Conservation (phyloP, 2,113 vertebrate genomes). For the Pseudorhombus dupliciocellatus region DNA sequence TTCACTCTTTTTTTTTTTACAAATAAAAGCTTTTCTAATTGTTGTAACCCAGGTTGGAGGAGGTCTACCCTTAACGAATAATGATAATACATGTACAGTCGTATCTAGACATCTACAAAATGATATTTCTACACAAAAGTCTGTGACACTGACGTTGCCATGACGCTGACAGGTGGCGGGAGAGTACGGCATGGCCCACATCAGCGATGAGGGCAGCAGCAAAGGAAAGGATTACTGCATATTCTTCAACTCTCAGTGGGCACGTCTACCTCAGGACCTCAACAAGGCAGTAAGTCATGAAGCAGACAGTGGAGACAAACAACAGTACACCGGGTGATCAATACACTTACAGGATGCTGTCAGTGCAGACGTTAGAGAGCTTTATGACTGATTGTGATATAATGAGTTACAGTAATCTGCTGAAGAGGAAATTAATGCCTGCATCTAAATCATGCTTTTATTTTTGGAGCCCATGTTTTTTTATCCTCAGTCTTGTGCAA, state of each 20-base stretch:
- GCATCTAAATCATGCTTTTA: not conserved
- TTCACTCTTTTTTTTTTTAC: not conserved
- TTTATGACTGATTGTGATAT: not conserved
- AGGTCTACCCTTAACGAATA: no score
- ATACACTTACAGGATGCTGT: slow-evolving; percentile 10
- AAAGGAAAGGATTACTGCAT: slow-evolving; percentile 95
- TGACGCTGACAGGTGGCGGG: slow-evolving; percentile 81
- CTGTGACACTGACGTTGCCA: not conserved
- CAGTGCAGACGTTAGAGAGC: not conserved
- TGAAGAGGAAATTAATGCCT: not conserved
- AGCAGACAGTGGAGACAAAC: not conserved
- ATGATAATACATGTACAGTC: no score
- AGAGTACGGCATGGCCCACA: slow-evolving; percentile 93
- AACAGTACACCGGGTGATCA: not conserved
- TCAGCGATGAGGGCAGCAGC: slow-evolving; percentile 82
- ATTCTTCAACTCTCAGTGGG: slow-evolving; percentile 95
- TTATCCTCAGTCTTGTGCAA: not conserved
- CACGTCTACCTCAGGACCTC: slow-evolving; percentile 91
- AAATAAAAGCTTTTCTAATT: no score
- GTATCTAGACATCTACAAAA: no score
- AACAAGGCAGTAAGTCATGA: slow-evolving; percentile 89
- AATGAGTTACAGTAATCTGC: not conserved
- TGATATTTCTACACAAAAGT: no score
- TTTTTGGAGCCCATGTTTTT: not conserved
- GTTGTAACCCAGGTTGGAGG: no score